Evolutionary conservation across 1,140 invertebrate genomes (phyloP).

Genomic region (Sinella curviseta): DNA sequence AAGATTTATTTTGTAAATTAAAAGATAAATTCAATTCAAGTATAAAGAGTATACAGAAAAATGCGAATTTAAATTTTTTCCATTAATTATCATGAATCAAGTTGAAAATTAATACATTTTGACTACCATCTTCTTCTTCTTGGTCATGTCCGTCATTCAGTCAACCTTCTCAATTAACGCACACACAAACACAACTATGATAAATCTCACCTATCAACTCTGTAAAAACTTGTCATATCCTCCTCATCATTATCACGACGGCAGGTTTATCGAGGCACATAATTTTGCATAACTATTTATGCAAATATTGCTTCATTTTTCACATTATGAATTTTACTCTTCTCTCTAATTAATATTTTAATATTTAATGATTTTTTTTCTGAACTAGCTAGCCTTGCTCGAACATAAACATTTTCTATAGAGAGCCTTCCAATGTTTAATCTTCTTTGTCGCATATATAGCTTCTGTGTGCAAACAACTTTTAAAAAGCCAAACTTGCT

Average conservation of each 20-base stretch:
- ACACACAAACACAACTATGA: neutral
- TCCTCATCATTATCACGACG: too few relatives aligned
- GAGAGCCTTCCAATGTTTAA: neutral
- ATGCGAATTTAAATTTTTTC: too few relatives aligned
- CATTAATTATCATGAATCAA: too few relatives aligned
- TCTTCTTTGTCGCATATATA: neutral
- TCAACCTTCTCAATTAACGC: neutral
- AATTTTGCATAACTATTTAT: neutral
- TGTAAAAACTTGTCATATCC: neutral
- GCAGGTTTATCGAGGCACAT: too few relatives aligned
- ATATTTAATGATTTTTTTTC: constrained; percentile 5
- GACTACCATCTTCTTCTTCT: neutral
- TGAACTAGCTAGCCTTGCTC: neutral
- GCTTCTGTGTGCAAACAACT: neutral
- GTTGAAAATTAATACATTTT: too few relatives aligned
- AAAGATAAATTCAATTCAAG: too few relatives aligned
- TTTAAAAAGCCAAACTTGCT: neutral
- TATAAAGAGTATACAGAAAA: too few relatives aligned
- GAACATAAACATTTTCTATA: neutral
- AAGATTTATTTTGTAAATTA: too few relatives aligned
- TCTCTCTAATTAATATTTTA: neutral
- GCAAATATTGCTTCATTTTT: neutral
- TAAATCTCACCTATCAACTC: neutral
- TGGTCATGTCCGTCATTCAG: neutral
- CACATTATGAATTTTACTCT: neutral